phyloP scores from a whole-genome alignment of 2,797 vertebrate species.

The Netta rufina region DNA sequence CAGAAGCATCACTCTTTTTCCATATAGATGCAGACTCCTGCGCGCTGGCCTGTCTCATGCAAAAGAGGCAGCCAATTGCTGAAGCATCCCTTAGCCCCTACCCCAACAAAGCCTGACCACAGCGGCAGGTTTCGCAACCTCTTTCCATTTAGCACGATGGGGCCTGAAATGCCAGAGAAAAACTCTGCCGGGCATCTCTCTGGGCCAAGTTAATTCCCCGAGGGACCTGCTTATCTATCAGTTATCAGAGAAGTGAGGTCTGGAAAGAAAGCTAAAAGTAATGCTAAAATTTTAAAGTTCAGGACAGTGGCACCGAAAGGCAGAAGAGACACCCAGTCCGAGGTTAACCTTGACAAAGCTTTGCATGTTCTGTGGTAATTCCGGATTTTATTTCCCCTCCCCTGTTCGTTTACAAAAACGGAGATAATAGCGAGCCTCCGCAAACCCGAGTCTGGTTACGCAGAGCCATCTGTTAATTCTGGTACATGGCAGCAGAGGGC shows the following conservation, averaged over 20 bases:
- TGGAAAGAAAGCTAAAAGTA: conserved; percentile 42
- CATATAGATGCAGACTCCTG: neutral
- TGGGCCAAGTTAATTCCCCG: conserved; percentile 17
- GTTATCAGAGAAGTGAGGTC: conserved; percentile 21
- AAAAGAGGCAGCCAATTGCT: accelerated
- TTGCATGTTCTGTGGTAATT: conserved; percentile 23
- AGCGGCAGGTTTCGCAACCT: conserved; percentile 6
- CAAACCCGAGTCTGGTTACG: conserved; percentile 27
- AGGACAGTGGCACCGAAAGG: neutral
- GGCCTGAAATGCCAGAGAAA: neutral
- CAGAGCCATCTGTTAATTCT: conserved; percentile 58
- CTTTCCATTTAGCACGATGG: neutral
- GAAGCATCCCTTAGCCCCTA: neutral
- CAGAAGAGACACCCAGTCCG: conserved; percentile 15
- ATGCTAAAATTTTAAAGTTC: conserved; percentile 2
- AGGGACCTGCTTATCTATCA: neutral
- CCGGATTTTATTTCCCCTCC: neutral
- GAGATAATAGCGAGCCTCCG: conserved; percentile 21
- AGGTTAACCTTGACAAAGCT: neutral
- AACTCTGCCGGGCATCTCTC: conserved; percentile 19
- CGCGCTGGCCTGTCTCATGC: neutral
- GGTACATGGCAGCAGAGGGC: conserved; percentile 55
- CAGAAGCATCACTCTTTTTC: neutral
- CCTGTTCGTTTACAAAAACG: neutral
- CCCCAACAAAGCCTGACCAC: neutral